Percentiles rank a stretch among this genome's conserved stretches.
Conservation (phyloP, 2,797 vertebrate species). For the Macroramphosus scolopax region DNA sequence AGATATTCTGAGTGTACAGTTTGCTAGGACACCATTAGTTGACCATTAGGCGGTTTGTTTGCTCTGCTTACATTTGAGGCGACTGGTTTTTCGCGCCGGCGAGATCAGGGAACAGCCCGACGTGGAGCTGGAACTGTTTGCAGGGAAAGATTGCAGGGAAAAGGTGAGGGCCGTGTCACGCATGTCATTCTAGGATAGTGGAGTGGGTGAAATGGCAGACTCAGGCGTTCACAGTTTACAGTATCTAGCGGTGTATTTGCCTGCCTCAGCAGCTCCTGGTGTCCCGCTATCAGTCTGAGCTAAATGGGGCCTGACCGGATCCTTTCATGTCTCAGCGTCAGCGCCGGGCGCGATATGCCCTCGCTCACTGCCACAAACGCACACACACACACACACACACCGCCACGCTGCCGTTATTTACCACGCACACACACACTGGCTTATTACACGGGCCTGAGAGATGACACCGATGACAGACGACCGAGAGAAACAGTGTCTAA, state of each 20-base stretch:
- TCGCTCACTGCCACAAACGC: slow-evolving; percentile 72
- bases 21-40: slow-evolving; percentile 60
- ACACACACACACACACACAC: too few species aligned
- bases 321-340: slow-evolving; percentile 75
- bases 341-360: slow-evolving; percentile 69
- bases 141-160: slow-evolving; percentile 57
- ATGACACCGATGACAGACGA: slow-evolving; percentile 73
- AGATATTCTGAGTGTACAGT: slow-evolving; percentile 42
- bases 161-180: slow-evolving; percentile 64
- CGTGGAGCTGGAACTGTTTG: slow-evolving; percentile 62
- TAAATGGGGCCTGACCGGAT: slow-evolving; percentile 80
- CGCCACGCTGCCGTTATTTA: slow-evolving; percentile 70
- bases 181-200: slow-evolving; percentile 32
- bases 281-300: slow-evolving; percentile 77
- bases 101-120: slow-evolving; percentile 51
- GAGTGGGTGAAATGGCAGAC: slow-evolving; percentile 58
- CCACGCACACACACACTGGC: slow-evolving; percentile 32
- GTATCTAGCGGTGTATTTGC: slow-evolving; percentile 54
- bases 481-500: slow-evolving; percentile 60
- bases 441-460: slow-evolving; percentile 63
- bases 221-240: slow-evolving; percentile 48
- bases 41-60: slow-evolving; percentile 59
- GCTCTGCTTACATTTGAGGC: slow-evolving; percentile 51
- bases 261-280: slow-evolving; percentile 68
- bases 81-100: slow-evolving; percentile 50